Evolutionary conservation across 2,888 invertebrate species (phyloP).

Genomic region (Byasa hedistus): DNA sequence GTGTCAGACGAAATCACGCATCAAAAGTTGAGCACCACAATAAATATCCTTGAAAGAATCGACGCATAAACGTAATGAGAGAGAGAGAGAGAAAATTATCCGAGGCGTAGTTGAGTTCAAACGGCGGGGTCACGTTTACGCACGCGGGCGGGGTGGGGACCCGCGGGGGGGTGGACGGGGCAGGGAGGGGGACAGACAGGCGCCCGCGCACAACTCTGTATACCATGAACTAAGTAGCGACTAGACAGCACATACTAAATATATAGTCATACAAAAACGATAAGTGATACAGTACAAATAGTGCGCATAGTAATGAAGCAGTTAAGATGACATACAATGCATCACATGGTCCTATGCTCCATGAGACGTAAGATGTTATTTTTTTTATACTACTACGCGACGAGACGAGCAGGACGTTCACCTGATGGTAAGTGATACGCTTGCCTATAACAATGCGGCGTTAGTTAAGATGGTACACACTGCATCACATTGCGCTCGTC

Average conservation of each 20-base stretch:
- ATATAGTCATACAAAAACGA: too few species aligned
- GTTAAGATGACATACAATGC: too few species aligned
- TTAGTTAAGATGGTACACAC: too few species aligned
- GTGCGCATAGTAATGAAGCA: too few species aligned
- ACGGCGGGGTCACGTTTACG: constrained; percentile 74
- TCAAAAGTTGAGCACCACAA: constrained; percentile 1
- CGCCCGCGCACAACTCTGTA: constrained; percentile 59
- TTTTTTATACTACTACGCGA: too few species aligned
- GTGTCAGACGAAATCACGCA: not conserved
- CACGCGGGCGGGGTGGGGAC: constrained; percentile 63
- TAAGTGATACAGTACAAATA: too few species aligned
- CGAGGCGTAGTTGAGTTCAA: constrained; percentile 64
- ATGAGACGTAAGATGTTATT: too few species aligned
- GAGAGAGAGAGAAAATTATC: constrained; percentile 35
- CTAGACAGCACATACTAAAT: constrained; percentile 13
- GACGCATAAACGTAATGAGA: constrained; percentile 47
- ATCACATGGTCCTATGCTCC: too few species aligned
- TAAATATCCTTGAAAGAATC: constrained; percentile 38
- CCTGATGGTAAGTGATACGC: too few species aligned
- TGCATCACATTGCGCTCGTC: too few species aligned
- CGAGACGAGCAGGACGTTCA: too few species aligned
- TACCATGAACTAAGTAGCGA: constrained; percentile 30
- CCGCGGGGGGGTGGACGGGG: constrained; percentile 33
- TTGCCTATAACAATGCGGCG: too few species aligned
- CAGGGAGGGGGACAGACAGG: constrained; percentile 37